Evolutionary conservation across 2,888 invertebrate genomes (phyloP).

Genomic region (Trissolcus japonicus): DNA sequence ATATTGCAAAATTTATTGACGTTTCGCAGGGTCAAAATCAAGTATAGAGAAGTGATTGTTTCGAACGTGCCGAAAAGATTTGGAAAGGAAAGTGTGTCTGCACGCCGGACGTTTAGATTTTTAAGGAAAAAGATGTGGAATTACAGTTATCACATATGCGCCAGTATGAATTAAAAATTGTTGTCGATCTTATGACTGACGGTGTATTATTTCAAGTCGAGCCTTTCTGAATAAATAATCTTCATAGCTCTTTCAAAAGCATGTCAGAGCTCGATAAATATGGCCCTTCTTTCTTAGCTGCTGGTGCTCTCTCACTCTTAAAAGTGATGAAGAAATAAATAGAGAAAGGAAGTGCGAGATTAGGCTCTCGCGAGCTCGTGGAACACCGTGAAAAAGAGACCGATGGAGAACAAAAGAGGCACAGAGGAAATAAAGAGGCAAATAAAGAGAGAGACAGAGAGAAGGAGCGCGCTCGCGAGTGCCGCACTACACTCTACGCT

Average conservation of each 20-base stretch:
- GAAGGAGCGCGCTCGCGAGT: slow-evolving; percentile 27
- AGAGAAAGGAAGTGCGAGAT: slow-evolving; percentile 54
- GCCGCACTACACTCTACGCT: slow-evolving; percentile 46
- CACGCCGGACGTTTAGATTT: slow-evolving; percentile 11
- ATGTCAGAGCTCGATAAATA: slow-evolving; percentile 58
- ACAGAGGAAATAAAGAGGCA: slow-evolving; percentile 10
- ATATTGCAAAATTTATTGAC: slow-evolving; percentile 9
- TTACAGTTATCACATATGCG: slow-evolving; percentile 47
- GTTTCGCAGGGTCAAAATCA: too few species aligned
- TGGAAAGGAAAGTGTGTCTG: slow-evolving; percentile 7
- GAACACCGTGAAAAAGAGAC: slow-evolving; percentile 26
- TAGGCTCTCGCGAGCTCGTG: slow-evolving; percentile 54
- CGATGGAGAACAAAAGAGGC: slow-evolving; percentile 20
- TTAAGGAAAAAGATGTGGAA: slow-evolving; percentile 16
- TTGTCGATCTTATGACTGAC: slow-evolving; percentile 52
- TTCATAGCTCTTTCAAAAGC: slow-evolving; percentile 56
- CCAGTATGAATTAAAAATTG: slow-evolving; percentile 51
- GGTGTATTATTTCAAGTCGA: slow-evolving; percentile 56
- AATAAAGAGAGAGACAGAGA: slow-evolving; percentile 48
- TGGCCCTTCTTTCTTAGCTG: slow-evolving; percentile 47
- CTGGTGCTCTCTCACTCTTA: slow-evolving; percentile 49
- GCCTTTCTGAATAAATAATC: slow-evolving; percentile 59
- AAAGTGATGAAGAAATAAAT: slow-evolving; percentile 51
- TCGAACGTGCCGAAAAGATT: neutral
- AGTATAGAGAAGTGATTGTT: too few species aligned